Conservation (phyloP, 2,797 vertebrate species). For the Argentina silus region DNA sequence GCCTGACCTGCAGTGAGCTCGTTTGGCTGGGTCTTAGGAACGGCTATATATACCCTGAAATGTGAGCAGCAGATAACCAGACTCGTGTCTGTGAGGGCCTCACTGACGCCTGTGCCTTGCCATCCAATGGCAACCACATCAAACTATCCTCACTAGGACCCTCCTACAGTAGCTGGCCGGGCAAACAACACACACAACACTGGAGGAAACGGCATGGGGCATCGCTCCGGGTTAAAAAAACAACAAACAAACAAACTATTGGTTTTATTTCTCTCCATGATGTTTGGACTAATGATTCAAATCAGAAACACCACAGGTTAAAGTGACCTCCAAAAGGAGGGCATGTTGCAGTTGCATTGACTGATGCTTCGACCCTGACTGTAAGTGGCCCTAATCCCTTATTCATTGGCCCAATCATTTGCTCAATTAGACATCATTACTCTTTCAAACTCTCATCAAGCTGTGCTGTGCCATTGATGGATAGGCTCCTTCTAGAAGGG, state of each 20-base stretch:
- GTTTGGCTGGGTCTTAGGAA: slow-evolving; percentile 45
- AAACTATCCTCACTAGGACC: slow-evolving; percentile 2
- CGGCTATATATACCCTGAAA: slow-evolving; percentile 79
- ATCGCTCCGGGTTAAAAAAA: too few relatives aligned
- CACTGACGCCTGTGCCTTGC: slow-evolving; percentile 55
- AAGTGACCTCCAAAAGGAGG: slow-evolving; percentile 40
- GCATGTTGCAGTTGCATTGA: slow-evolving; percentile 33
- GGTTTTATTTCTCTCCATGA: too few relatives aligned
- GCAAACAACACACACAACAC: too few relatives aligned
- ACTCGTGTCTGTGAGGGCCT: slow-evolving; percentile 48
- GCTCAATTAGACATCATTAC: slow-evolving; percentile 43
- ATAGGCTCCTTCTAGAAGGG: background rate
- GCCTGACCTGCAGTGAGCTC: slow-evolving; percentile 30
- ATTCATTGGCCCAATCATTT: slow-evolving; percentile 49
- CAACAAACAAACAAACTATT: too few relatives aligned
- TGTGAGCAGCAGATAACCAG: slow-evolving; percentile 76
- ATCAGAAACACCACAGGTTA: background rate
- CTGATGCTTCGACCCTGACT: slow-evolving; percentile 35
- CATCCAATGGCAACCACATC: slow-evolving; percentile 21
- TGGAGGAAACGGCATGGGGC: too few relatives aligned
- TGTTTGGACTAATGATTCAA: too few relatives aligned
- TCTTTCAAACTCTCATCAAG: slow-evolving; percentile 45
- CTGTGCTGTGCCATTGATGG: background rate
- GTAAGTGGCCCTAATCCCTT: slow-evolving; percentile 37
- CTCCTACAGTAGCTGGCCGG: too few relatives aligned